Conservation (phyloP, 2,113 vertebrate genomes). For the Pelecanus crispus region DNA sequence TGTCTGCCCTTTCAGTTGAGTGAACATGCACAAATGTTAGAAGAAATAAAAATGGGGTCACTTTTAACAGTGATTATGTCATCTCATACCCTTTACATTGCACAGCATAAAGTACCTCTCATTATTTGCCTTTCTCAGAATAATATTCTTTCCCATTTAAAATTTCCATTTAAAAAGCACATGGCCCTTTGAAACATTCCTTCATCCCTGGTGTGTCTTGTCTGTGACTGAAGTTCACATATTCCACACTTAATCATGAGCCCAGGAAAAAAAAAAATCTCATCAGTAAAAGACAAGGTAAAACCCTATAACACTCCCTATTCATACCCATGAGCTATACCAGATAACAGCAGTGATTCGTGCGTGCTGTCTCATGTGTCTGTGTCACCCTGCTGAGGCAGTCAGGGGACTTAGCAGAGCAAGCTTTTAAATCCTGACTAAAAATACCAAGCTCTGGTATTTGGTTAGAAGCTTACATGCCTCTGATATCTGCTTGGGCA, state of each 20-base stretch:
- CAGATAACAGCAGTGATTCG: neutral
- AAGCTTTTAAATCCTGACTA: neutral
- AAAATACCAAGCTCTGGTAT: neutral
- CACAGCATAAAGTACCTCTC: neutral
- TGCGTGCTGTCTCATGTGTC: neutral
- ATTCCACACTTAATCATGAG: neutral
- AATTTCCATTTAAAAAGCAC: neutral
- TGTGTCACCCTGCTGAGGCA: neutral
- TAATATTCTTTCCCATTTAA: neutral
- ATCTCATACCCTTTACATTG: neutral
- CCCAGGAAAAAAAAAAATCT: neutral
- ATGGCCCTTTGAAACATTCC: neutral
- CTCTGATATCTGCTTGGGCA: constrained; percentile 4
- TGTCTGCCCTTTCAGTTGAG: neutral
- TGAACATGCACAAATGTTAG: neutral
- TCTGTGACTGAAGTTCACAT: neutral
- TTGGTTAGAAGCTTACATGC: neutral
- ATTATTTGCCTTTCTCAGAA: neutral
- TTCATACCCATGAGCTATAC: neutral
- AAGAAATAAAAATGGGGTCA: neutral
- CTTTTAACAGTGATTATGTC: neutral
- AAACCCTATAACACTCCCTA: neutral
- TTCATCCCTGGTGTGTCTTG: rapidly evolving
- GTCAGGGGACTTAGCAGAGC: neutral
- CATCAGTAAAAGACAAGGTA: neutral